Percentiles rank a stretch among this genome's conserved stretches.
Evolutionary conservation across 2,113 vertebrate species (phyloP).

Genomic region (Oncorhynchus kisutch): DNA sequence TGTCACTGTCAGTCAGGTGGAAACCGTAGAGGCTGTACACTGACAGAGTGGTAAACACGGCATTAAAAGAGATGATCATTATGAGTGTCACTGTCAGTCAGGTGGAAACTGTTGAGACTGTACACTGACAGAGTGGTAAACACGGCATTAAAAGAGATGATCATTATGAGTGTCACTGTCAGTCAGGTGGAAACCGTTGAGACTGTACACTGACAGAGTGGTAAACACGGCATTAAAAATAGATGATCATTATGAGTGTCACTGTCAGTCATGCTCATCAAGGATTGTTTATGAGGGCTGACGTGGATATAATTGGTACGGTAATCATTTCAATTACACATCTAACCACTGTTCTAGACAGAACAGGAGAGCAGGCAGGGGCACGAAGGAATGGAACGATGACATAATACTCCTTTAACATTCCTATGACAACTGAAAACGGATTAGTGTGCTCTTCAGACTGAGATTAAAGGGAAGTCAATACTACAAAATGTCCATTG

Average conservation of each 20-base stretch:
- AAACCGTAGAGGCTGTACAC: too few relatives aligned
- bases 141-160: too few relatives aligned
- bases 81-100: constrained; percentile 43
- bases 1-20: constrained; percentile 44
- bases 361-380: constrained; percentile 34
- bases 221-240: too few relatives aligned
- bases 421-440: constrained; percentile 34
- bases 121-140: too few relatives aligned
- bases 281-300: constrained; percentile 19
- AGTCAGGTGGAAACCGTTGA: too few relatives aligned
- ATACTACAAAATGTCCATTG: constrained; percentile 27
- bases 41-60: too few relatives aligned
- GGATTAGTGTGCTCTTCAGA: constrained; percentile 27
- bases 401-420: constrained; percentile 14
- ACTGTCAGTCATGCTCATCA: constrained; percentile 42
- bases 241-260: constrained; percentile 16
- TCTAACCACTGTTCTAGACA: constrained; percentile 16
- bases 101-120: too few relatives aligned
- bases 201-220: too few relatives aligned
- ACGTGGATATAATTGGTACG: constrained; percentile 31
- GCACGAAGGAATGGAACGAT: constrained; percentile 35
- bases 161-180: constrained; percentile 27
- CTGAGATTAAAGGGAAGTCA: constrained; percentile 20
- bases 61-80: too few relatives aligned
- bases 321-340: constrained; percentile 47